phyloP scores from a whole-genome alignment of 1,140 invertebrate species.

The Patella vulgata region DNA sequence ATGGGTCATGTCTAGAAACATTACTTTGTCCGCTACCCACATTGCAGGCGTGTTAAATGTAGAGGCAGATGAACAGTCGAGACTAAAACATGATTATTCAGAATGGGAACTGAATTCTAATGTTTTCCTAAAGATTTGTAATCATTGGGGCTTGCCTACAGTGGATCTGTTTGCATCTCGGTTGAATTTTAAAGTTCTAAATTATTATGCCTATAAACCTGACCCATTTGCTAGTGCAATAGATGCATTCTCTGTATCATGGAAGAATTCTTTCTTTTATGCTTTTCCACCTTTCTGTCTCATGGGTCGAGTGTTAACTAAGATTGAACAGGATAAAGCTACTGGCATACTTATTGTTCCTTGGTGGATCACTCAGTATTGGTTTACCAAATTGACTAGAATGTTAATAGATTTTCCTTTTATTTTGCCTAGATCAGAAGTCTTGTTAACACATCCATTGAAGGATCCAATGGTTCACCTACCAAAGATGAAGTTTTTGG shows the following conservation, averaged over 20 bases:
- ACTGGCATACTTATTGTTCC: slow-evolving; percentile 23
- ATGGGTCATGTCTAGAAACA: background rate
- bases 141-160: background rate
- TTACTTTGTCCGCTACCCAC: slow-evolving; percentile 25
- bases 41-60: slow-evolving; percentile 16
- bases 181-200: slow-evolving; percentile 19
- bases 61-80: slow-evolving; percentile 16
- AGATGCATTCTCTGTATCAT: slow-evolving; percentile 30
- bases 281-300: slow-evolving; percentile 34
- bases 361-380: slow-evolving; percentile 27
- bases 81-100: slow-evolving; percentile 22
- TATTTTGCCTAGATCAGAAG: background rate
- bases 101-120: slow-evolving; percentile 23
- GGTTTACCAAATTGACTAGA: slow-evolving; percentile 14
- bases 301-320: slow-evolving; percentile 15
- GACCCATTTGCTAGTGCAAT: slow-evolving; percentile 30
- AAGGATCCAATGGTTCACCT: too few species aligned
- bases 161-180: slow-evolving; percentile 35
- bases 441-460: background rate
- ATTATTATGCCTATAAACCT: slow-evolving; percentile 23
- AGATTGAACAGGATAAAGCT: slow-evolving; percentile 21
- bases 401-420: slow-evolving; percentile 11
- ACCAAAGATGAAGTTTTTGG: too few species aligned
- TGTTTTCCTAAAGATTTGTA: slow-evolving; percentile 9
- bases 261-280: slow-evolving; percentile 16